Conservation (phyloP, 2,888 invertebrate species). For the Adineta ricciae region DNA sequence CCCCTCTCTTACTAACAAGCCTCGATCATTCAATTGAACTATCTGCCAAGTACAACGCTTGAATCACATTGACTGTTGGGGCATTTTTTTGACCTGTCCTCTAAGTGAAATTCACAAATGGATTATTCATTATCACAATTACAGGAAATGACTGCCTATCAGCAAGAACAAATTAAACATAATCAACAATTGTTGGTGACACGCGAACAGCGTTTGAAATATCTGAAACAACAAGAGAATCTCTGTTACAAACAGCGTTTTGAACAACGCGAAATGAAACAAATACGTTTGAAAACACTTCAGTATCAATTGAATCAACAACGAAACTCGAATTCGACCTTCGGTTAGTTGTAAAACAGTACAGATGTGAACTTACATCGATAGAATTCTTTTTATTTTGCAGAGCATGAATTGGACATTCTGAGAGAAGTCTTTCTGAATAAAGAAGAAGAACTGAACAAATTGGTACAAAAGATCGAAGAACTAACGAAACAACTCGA, state of each 20-base stretch:
- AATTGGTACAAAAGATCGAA: slow-evolving; percentile 94
- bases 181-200: slow-evolving; percentile 79
- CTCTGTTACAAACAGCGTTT: slow-evolving; percentile 80
- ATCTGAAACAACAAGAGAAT: slow-evolving; percentile 82
- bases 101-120: not conserved
- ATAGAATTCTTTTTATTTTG: not conserved
- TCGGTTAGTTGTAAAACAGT: slow-evolving; percentile 39
- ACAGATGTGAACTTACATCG: not conserved
- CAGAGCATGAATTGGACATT: slow-evolving; percentile 73
- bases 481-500: slow-evolving; percentile 86
- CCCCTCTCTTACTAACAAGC: not conserved
- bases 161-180: slow-evolving; percentile 92
- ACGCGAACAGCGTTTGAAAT: slow-evolving; percentile 80
- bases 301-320: slow-evolving; percentile 85
- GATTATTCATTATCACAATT: slow-evolving; percentile 58
- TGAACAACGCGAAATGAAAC: slow-evolving; percentile 84
- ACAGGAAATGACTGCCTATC: slow-evolving; percentile 91
- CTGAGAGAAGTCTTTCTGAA: slow-evolving; percentile 89
- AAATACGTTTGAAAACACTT: slow-evolving; percentile 76
- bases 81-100: not conserved
- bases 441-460: slow-evolving; percentile 85
- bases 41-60: not conserved
- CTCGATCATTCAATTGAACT: not conserved
- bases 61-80: not conserved
- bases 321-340: slow-evolving; percentile 61